These are phyloP conservation scores for Diorhabda elongata DNA, from an alignment of 1,140 invertebrate genomes.

Conservation along the genomic window DNA sequence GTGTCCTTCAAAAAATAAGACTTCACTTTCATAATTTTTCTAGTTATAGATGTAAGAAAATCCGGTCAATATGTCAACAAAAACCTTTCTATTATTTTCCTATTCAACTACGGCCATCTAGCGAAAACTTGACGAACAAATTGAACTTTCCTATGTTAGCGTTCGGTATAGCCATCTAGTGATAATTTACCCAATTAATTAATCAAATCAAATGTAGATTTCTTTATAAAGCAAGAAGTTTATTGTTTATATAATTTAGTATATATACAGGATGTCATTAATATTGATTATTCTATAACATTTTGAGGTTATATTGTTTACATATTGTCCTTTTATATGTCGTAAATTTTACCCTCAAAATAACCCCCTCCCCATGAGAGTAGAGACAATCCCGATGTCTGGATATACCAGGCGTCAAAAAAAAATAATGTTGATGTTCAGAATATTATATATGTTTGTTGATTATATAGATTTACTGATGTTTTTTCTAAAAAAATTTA, in stretches of 20 bases:
- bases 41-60: background rate
- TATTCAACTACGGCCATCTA: no score
- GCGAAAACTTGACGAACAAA: no score
- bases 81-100: background rate
- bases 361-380: constrained; percentile 2
- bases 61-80: background rate
- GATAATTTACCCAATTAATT: no score
- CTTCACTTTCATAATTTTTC: constrained; percentile 28
- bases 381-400: constrained; percentile 18
- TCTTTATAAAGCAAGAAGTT: no score
- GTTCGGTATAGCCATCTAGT: no score
- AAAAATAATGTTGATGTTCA: constrained; percentile 28
- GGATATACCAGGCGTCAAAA: constrained; percentile 9
- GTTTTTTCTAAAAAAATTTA: constrained; percentile 29
- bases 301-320: no score
- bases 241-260: no score
- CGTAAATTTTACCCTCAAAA: background rate
- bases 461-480: constrained; percentile 28
- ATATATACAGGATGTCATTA: no score
- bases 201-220: no score
- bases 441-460: constrained; percentile 30
- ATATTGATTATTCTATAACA: no score
- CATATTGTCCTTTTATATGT: no score
- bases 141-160: no score
- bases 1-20: constrained; percentile 30